Evolutionary conservation across 2,888 invertebrate genomes (phyloP).

Genomic region (Dinocampus coccinellae): DNA sequence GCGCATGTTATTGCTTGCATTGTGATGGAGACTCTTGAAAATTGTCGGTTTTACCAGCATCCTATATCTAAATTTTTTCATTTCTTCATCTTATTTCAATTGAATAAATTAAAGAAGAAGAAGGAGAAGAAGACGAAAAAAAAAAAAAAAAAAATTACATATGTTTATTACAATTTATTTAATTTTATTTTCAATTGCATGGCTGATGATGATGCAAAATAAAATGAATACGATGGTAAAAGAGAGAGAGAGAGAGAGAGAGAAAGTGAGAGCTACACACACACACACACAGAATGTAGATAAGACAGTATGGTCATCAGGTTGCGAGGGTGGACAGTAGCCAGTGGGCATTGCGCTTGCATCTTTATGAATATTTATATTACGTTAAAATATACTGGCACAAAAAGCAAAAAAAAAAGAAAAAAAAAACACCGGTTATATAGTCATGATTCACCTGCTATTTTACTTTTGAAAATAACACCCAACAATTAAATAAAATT

Average conservation of each 20-base stretch:
- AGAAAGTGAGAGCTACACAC: not conserved
- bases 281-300: not conserved
- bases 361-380: constrained; percentile 47
- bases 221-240: not conserved
- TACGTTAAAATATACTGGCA: constrained; percentile 27
- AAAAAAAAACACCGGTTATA: constrained; percentile 62
- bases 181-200: too few relatives aligned
- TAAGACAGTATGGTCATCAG: not conserved
- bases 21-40: constrained; percentile 59
- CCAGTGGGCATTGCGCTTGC: constrained; percentile 55
- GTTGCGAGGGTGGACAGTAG: constrained; percentile 59
- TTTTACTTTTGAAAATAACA: constrained; percentile 21
- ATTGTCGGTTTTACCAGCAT: constrained; percentile 55
- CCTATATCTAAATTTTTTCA: not conserved
- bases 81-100: not conserved
- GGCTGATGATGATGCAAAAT: too few relatives aligned
- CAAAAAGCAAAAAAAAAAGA: not conserved
- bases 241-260: not conserved
- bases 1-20: constrained; percentile 68
- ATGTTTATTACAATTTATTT: too few relatives aligned
- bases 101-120: too few relatives aligned
- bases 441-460: constrained; percentile 60
- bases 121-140: too few relatives aligned
- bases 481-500: constrained; percentile 7
- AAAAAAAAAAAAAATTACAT: too few relatives aligned